These are phyloP conservation scores for Montifringilla adamsi DNA, from an alignment of 2,113 vertebrate species.

Conservation along the genomic window DNA sequence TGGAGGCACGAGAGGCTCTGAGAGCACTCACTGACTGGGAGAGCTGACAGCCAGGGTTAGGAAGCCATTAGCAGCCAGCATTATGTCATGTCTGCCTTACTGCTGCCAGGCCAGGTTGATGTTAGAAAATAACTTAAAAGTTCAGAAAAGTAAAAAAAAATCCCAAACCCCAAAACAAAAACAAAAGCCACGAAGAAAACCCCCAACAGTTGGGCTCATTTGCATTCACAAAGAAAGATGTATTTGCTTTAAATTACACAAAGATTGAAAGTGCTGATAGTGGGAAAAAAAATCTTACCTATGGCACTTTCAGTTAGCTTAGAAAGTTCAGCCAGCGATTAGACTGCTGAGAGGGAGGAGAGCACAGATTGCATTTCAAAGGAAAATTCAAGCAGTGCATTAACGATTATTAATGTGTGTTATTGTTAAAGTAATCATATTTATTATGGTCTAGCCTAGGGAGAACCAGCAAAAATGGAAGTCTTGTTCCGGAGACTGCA, in stretches of 20 bases:
- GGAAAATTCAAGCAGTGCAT: conserved; percentile 23
- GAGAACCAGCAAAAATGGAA: conserved; percentile 44
- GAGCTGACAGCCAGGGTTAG: neutral
- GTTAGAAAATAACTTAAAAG: neutral
- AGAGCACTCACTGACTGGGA: neutral
- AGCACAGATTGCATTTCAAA: conserved; percentile 49
- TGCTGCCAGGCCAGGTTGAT: neutral
- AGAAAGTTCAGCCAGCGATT: conserved; percentile 56
- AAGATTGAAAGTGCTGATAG: conserved; percentile 59
- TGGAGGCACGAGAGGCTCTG: neutral
- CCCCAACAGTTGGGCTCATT: conserved; percentile 20
- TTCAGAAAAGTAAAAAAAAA: neutral
- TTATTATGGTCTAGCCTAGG: conserved; percentile 55
- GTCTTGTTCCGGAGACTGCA: conserved; percentile 21
- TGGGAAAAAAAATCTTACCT: conserved; percentile 35
- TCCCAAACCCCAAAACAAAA: neutral
- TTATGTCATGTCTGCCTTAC: neutral
- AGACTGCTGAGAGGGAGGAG: conserved; percentile 35
- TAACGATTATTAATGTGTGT: conserved; percentile 62
- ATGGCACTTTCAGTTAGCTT: conserved; percentile 52
- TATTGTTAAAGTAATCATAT: conserved; percentile 63
- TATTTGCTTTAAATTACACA: conserved; percentile 46
- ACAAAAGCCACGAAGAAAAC: neutral
- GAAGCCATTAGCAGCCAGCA: neutral
- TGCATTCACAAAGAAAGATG: conserved; percentile 6